Percentiles rank a stretch among this genome's conserved stretches.
phyloP scores from a whole-genome alignment of 2,888 invertebrate genomes.

The Drosophila longiperda region DNA sequence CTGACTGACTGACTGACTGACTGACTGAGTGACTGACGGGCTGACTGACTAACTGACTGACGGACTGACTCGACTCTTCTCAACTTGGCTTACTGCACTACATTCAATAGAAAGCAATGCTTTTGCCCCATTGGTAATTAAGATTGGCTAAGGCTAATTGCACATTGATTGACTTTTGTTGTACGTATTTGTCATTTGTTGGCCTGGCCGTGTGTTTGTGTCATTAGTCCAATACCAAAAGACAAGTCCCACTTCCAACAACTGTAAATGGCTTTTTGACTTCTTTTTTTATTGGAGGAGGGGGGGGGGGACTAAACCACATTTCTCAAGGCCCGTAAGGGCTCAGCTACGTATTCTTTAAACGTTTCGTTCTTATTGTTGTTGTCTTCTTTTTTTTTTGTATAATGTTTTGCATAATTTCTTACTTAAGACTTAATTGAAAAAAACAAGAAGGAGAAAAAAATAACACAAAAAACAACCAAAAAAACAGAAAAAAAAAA shows the following conservation, averaged over 20 bases:
- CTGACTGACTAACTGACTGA: slow-evolving; percentile 5
- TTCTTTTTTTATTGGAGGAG: neutral
- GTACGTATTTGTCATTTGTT: slow-evolving; percentile 44
- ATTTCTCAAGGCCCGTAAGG: slow-evolving; percentile 22
- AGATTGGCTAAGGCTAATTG: slow-evolving; percentile 71
- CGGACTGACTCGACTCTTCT: slow-evolving; percentile 1
- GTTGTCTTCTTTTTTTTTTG: slow-evolving; percentile 5
- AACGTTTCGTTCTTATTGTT: slow-evolving; percentile 48
- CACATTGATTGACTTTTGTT: slow-evolving; percentile 75
- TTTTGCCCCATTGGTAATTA: slow-evolving; percentile 55
- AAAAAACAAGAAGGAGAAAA: slow-evolving; percentile 45
- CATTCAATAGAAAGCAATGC: slow-evolving; percentile 67
- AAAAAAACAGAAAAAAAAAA: slow-evolving; percentile 1
- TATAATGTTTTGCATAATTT: slow-evolving; percentile 81
- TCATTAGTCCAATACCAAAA: slow-evolving; percentile 62
- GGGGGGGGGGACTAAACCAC: slow-evolving; percentile 7
- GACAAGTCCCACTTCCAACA: slow-evolving; percentile 44
- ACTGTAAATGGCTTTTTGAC: slow-evolving; percentile 32
- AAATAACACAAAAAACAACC: slow-evolving; percentile 13
- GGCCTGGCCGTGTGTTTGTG: slow-evolving; percentile 30
- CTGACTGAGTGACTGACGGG: neutral
- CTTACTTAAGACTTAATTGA: slow-evolving; percentile 82
- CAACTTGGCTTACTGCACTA: slow-evolving; percentile 69
- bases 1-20: slow-evolving; percentile 21
- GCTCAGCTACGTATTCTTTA: slow-evolving; percentile 54